Conservation (phyloP, 1,140 invertebrate genomes). For the Tenebrio molitor region DNA sequence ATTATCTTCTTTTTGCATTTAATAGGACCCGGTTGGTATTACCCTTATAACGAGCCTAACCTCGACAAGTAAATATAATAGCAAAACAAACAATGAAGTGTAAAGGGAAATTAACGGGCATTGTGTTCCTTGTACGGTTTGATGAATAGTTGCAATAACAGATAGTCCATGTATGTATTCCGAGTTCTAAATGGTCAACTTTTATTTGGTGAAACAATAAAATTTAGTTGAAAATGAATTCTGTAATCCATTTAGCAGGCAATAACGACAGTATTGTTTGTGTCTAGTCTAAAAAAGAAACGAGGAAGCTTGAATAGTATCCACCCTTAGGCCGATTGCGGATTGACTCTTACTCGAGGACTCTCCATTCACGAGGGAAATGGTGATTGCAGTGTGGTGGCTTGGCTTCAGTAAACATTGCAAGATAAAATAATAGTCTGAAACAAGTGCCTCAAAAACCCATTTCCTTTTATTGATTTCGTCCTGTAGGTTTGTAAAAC, state of each 20-base stretch:
- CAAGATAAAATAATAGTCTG: slow-evolving; percentile 49
- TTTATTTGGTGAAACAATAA: slow-evolving; percentile 1
- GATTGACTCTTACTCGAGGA: slow-evolving; percentile 49
- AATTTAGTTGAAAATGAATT: slow-evolving; percentile 27
- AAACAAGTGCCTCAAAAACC: slow-evolving; percentile 41
- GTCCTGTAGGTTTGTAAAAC: slow-evolving; percentile 19
- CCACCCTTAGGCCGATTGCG: slow-evolving; percentile 45
- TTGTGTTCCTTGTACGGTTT: slow-evolving; percentile 16
- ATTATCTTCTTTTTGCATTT: slow-evolving; percentile 20
- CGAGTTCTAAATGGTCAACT: not conserved
- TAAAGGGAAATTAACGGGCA: slow-evolving; percentile 36
- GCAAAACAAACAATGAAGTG: slow-evolving; percentile 34
- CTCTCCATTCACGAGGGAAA: slow-evolving; percentile 50
- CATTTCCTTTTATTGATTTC: slow-evolving; percentile 36
- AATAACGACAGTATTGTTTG: slow-evolving; percentile 47
- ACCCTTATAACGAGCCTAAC: slow-evolving; percentile 22
- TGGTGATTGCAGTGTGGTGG: slow-evolving; percentile 48
- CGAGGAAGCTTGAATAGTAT: slow-evolving; percentile 34
- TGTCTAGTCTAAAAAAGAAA: slow-evolving; percentile 39
- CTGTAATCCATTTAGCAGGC: slow-evolving; percentile 37
- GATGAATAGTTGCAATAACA: slow-evolving; percentile 15
- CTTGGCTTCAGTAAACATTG: slow-evolving; percentile 49
- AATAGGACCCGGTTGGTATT: not conserved
- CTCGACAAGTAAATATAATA: slow-evolving; percentile 30
- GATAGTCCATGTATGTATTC: slow-evolving; percentile 6